A percentile compares a stretch with the other conserved stretches of the same genome.
Evolutionary conservation across 2,113 vertebrate genomes (phyloP).

Genomic region (Clarias batrachus): DNA sequence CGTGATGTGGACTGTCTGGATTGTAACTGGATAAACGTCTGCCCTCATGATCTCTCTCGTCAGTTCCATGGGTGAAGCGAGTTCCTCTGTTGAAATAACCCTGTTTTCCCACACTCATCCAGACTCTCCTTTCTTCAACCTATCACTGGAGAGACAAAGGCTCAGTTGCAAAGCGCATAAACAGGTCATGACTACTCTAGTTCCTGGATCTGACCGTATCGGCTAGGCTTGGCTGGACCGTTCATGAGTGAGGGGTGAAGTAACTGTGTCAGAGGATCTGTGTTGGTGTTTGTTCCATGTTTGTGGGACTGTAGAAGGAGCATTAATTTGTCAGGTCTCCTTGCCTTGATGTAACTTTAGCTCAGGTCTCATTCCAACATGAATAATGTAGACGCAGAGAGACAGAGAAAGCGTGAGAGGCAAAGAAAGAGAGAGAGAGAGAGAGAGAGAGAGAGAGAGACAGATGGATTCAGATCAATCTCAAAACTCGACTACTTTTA

Average conservation of each 20-base stretch:
- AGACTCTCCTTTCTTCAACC: slow-evolving; percentile 13
- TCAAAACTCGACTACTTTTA: neutral
- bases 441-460: neutral
- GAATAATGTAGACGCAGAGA: slow-evolving; percentile 74
- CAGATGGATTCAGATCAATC: neutral
- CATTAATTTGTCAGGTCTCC: slow-evolving; percentile 57
- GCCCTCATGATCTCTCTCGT: slow-evolving; percentile 41
- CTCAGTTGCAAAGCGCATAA: neutral
- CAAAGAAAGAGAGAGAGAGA: neutral
- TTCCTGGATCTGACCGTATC: neutral
- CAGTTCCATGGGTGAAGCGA: neutral
- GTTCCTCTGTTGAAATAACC: slow-evolving; percentile 19
- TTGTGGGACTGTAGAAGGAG: slow-evolving; percentile 54
- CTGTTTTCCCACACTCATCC: slow-evolving; percentile 22
- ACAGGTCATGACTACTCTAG: slow-evolving; percentile 31
- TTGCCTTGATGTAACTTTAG: slow-evolving; percentile 74
- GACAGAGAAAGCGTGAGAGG: slow-evolving; percentile 13
- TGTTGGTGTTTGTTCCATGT: slow-evolving; percentile 45
- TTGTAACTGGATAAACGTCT: slow-evolving; percentile 7
- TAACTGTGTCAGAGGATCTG: slow-evolving; percentile 42
- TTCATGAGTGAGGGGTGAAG: slow-evolving; percentile 36
- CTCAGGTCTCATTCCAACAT: slow-evolving; percentile 65
- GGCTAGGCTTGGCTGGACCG: neutral
- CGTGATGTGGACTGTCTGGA: slow-evolving; percentile 21
- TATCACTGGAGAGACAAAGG: slow-evolving; percentile 13